A percentile compares a stretch with the other conserved stretches of the same genome.
phyloP scores from a whole-genome alignment of 2,113 vertebrate species.

The Orientallactaga bullata region DNA sequence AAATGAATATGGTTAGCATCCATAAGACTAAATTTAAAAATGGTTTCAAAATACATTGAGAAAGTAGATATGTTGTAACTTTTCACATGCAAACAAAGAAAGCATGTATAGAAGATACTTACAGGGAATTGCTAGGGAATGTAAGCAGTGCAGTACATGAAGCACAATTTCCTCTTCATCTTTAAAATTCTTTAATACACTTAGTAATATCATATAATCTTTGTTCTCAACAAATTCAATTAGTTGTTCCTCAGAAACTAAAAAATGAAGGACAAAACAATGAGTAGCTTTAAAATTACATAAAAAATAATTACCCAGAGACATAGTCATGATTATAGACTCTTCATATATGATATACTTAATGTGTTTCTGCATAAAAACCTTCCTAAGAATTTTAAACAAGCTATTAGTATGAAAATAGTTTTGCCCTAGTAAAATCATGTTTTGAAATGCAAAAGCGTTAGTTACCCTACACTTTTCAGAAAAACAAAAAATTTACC shows the following conservation, averaged over 20 bases:
- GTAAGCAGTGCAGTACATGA: constrained; percentile 90
- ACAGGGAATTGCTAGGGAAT: constrained; percentile 93
- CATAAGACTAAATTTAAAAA: constrained; percentile 23
- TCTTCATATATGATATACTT: background rate
- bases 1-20: background rate
- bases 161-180: constrained; percentile 90
- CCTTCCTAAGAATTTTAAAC: constrained; percentile 18
- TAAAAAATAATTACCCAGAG: constrained; percentile 49
- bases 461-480: background rate
- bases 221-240: constrained; percentile 96
- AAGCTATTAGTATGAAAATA: background rate
- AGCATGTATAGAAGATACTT: constrained; percentile 78
- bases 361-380: background rate
- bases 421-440: background rate
- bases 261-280: constrained; percentile 73
- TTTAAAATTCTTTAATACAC: constrained; percentile 88
- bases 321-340: background rate
- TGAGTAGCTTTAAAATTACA: background rate
- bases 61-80: background rate
- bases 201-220: constrained; percentile 92
- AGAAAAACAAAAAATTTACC: constrained; percentile 33
- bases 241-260: constrained; percentile 94
- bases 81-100: constrained; percentile 60
- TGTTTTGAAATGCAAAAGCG: background rate
- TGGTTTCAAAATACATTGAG: background rate